Conservation (phyloP, 2,888 invertebrate genomes). For the Spodoptera picta region DNA sequence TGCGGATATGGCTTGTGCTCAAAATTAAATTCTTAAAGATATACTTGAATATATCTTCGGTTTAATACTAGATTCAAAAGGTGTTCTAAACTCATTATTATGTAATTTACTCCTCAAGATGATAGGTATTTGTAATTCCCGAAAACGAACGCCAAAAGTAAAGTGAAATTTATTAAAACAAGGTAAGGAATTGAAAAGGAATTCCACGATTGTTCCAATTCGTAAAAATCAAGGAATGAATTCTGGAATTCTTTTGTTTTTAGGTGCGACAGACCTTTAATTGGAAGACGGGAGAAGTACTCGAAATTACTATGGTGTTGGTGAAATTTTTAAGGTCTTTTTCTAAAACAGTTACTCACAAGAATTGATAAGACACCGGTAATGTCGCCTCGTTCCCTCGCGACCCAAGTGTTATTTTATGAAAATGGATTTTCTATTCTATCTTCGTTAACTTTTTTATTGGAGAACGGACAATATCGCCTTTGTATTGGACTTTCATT, state of each 20-base stretch:
- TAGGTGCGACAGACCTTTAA: slow-evolving; percentile 54
- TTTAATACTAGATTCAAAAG: too few species aligned
- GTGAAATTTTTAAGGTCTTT: slow-evolving; percentile 57
- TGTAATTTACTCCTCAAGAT: too few species aligned
- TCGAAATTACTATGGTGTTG: slow-evolving; percentile 63
- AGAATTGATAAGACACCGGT: slow-evolving; percentile 59
- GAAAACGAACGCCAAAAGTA: neutral
- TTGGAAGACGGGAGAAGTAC: slow-evolving; percentile 62
- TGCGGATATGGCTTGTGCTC: slow-evolving; percentile 39
- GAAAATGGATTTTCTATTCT: slow-evolving; percentile 52
- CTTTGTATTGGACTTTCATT: slow-evolving; percentile 52
- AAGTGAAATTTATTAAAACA: slow-evolving; percentile 18
- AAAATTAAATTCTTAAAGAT: slow-evolving; percentile 66
- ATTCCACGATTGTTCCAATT: slow-evolving; percentile 8
- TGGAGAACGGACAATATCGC: slow-evolving; percentile 39
- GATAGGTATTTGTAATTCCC: neutral
- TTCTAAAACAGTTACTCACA: slow-evolving; percentile 39
- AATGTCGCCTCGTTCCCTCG: slow-evolving; percentile 50
- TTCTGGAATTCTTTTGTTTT: slow-evolving; percentile 44
- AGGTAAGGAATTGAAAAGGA: slow-evolving; percentile 7
- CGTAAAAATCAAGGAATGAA: slow-evolving; percentile 17
- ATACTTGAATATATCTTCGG: slow-evolving; percentile 26
- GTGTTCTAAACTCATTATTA: too few species aligned
- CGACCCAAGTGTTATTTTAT: slow-evolving; percentile 57
- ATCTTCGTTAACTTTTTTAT: slow-evolving; percentile 40